A percentile compares a stretch with the other conserved stretches of the same genome.
These are phyloP conservation scores for Gobius niger DNA, from an alignment of 2,113 vertebrate species.

Conservation along the genomic window DNA sequence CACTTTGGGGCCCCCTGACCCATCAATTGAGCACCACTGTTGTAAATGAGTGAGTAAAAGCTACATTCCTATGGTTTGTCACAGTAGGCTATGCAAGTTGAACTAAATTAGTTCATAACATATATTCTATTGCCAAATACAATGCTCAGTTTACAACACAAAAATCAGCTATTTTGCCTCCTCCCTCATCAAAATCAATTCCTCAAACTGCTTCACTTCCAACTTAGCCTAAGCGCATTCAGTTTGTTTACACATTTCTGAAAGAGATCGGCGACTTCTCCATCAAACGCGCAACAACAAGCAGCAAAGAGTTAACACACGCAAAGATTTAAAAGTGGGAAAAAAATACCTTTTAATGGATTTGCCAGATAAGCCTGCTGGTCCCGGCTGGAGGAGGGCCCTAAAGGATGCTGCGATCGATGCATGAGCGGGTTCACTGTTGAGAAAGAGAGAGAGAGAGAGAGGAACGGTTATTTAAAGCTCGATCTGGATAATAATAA, in stretches of 20 bases:
- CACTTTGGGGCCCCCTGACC: too few relatives aligned
- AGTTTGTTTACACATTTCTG: neutral
- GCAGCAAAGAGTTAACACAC: conserved; percentile 62
- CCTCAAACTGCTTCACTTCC: too few relatives aligned
- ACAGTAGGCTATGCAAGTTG: too few relatives aligned
- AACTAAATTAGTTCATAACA: too few relatives aligned
- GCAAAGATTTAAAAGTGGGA: conserved; percentile 50
- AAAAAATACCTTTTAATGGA: conserved; percentile 72
- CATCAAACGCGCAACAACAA: conserved; percentile 33
- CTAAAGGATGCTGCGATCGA: conserved; percentile 69
- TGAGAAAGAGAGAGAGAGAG: conserved; percentile 37
- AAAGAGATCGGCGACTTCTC: neutral
- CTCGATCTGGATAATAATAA: conserved; percentile 67
- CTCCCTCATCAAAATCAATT: too few relatives aligned
- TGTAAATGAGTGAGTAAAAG: too few relatives aligned
- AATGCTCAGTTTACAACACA: too few relatives aligned
- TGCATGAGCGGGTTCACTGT: conserved; percentile 73
- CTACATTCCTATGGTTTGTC: too few relatives aligned
- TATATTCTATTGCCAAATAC: too few relatives aligned
- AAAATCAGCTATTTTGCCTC: too few relatives aligned
- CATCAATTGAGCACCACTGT: too few relatives aligned
- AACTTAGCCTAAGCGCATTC: too few relatives aligned
- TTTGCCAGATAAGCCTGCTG: conserved; percentile 73
- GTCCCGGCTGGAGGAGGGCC: conserved; percentile 45
- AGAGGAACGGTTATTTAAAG: conserved; percentile 65